These are phyloP conservation scores for Epinephelus moara DNA, from an alignment of 2,113 vertebrate genomes.

Conservation along the genomic window DNA sequence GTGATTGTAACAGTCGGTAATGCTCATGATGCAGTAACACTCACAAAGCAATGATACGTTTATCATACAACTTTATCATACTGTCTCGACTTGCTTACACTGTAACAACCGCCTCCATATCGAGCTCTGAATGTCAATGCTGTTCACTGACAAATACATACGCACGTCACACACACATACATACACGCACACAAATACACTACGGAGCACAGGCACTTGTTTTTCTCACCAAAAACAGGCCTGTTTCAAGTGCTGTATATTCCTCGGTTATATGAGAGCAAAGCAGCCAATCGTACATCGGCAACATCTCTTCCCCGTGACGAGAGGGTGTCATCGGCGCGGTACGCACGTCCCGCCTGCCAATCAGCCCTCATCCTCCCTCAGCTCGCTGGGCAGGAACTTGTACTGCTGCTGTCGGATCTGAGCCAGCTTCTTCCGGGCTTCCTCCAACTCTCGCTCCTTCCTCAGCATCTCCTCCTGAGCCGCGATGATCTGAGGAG, in stretches of 20 bases:
- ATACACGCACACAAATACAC: conserved; percentile 61
- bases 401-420: conserved; percentile 99
- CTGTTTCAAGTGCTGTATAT: conserved; percentile 79
- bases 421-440: conserved; percentile 97
- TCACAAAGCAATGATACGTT: conserved; percentile 58
- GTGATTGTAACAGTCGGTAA: conserved; percentile 70
- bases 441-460: conserved; percentile 96
- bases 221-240: conserved; percentile 71
- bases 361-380: conserved; percentile 93
- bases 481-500: conserved; percentile 94
- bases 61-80: conserved; percentile 49
- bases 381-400: conserved; percentile 95
- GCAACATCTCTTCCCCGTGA: conserved; percentile 34
- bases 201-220: conserved; percentile 77
- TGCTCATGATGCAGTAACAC: conserved; percentile 67
- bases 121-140: conserved; percentile 56
- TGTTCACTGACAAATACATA: conserved; percentile 60
- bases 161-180: conserved; percentile 46
- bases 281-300: conserved; percentile 57
- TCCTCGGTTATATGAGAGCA: conserved; percentile 60
- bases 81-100: conserved; percentile 47
- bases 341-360: not conserved
- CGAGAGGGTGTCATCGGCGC: conserved; percentile 45
- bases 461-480: conserved; percentile 99
- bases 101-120: conserved; percentile 49